These are phyloP conservation scores for Lepidurus arcticus DNA, from an alignment of 1,140 invertebrate genomes.

Conservation along the genomic window DNA sequence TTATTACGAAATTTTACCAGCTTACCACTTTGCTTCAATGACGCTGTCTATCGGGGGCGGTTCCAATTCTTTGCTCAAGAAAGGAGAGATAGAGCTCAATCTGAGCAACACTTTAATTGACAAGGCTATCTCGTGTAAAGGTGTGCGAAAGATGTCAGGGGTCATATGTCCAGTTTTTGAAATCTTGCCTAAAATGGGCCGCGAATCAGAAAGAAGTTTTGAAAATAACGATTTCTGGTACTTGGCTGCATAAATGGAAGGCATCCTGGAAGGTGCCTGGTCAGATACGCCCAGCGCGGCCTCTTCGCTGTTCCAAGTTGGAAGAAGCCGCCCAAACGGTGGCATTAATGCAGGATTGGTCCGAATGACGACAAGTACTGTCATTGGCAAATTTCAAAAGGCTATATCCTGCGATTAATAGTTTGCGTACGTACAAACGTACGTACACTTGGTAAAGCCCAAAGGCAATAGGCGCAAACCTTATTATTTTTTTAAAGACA, in stretches of 20 bases:
- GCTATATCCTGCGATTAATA: no score
- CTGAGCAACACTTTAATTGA: constrained; percentile 74
- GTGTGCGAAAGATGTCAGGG: constrained; percentile 93
- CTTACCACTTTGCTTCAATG: constrained; percentile 45
- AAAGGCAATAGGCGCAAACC: no score
- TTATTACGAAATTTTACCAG: constrained; percentile 37
- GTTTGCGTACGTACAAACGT: no score
- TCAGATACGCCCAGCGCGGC: constrained; percentile 80
- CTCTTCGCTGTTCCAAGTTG: constrained; percentile 84
- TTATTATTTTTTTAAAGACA: no score
- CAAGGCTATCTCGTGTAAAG: constrained; percentile 81
- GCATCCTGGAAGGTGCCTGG: constrained; percentile 63
- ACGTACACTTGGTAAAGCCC: no score
- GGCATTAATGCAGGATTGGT: constrained; percentile 40
- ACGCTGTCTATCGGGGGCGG: constrained; percentile 73
- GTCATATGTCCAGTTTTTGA: constrained; percentile 76
- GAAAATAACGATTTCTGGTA: constrained; percentile 37
- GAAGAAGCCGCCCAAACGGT: constrained; percentile 88
- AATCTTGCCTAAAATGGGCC: constrained; percentile 52
- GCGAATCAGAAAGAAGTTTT: neutral
- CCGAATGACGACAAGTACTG: no score
- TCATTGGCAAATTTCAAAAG: no score
- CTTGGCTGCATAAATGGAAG: constrained; percentile 76
- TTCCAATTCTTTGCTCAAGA: constrained; percentile 87
- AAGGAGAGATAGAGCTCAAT: constrained; percentile 82